phyloP scores from a whole-genome alignment of 92 coral and sea anemone species.

The Siderastrea radians region DNA sequence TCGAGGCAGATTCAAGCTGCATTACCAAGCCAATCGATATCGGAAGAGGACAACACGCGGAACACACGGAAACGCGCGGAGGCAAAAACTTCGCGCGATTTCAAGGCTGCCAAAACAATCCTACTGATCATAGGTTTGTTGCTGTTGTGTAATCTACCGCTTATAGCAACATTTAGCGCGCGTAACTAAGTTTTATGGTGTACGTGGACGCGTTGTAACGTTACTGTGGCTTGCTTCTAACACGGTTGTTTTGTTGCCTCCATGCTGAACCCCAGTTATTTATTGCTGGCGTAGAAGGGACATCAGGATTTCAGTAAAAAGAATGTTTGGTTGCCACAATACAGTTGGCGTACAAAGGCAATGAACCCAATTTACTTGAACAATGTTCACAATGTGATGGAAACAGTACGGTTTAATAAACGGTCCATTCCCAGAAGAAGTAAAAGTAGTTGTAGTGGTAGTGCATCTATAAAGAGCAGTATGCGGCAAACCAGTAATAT shows the following conservation, averaged over 20 bases:
- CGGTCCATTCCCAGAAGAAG: no score
- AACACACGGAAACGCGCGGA: background rate
- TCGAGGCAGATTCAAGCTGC: slow-evolving; percentile 14
- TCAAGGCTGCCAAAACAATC: slow-evolving; percentile 48
- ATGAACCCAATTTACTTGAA: no score
- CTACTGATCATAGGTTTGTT: slow-evolving; percentile 29
- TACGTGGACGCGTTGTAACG: slow-evolving; percentile 52
- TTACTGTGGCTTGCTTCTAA: slow-evolving; percentile 54
- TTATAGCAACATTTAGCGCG: slow-evolving; percentile 36
- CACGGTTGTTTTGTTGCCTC: slow-evolving; percentile 47
- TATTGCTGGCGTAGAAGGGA: slow-evolving; percentile 65
- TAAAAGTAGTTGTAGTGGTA: no score
- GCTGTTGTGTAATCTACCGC: slow-evolving; percentile 61
- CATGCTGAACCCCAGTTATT: slow-evolving; percentile 45
- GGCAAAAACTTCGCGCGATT: slow-evolving; percentile 4
- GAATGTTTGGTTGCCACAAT: slow-evolving; percentile 34
- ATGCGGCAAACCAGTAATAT: no score
- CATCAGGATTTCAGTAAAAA: slow-evolving; percentile 18
- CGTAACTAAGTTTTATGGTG: slow-evolving; percentile 36
- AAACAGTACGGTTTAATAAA: no score
- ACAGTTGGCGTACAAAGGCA: background rate
- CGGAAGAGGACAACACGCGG: background rate
- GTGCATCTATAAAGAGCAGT: no score
- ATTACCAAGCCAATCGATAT: background rate
- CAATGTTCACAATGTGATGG: no score